Conservation (phyloP, 2,888 invertebrate genomes). For the Sclerodermus sp. region DNA sequence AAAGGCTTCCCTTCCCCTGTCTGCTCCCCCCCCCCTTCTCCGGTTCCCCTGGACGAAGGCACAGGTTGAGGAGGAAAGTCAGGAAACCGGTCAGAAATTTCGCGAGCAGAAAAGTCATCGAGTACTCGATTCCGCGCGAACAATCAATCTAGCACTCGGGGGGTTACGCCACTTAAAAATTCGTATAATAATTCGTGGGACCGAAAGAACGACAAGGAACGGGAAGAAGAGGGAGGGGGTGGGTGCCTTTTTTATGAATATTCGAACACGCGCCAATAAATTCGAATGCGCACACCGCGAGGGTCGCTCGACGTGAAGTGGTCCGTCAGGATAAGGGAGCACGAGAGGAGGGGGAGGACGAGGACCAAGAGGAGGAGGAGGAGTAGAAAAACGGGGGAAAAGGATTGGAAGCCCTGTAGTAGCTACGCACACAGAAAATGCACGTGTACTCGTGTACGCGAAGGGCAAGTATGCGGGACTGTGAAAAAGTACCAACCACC, state of each 20-base stretch:
- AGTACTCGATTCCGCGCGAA: conserved; percentile 49
- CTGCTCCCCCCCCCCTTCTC: no score
- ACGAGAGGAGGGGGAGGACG: neutral
- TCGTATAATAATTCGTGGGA: conserved; percentile 33
- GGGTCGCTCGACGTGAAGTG: conserved; percentile 55
- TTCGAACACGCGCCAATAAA: conserved; percentile 56
- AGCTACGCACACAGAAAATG: no score
- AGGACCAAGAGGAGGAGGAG: neutral
- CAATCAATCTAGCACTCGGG: conserved; percentile 37
- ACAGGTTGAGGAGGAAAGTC: no score
- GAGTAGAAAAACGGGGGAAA: neutral
- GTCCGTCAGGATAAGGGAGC: conserved; percentile 33
- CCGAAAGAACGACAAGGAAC: neutral
- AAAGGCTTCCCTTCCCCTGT: no score
- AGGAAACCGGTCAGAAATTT: no score
- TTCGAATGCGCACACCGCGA: conserved; percentile 54
- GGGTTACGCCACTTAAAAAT: conserved; percentile 27
- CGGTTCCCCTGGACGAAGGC: no score
- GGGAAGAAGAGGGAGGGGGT: neutral
- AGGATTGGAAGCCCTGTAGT: neutral
- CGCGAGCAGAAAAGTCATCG: conserved; percentile 42
- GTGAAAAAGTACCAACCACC: neutral
- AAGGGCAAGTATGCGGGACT: no score
- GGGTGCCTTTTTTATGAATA: conserved; percentile 46
- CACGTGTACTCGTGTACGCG: neutral